Base-by-base conservation (phyloP, 2,113 vertebrate genomes). In the Manacus vitellinus region DNA sequence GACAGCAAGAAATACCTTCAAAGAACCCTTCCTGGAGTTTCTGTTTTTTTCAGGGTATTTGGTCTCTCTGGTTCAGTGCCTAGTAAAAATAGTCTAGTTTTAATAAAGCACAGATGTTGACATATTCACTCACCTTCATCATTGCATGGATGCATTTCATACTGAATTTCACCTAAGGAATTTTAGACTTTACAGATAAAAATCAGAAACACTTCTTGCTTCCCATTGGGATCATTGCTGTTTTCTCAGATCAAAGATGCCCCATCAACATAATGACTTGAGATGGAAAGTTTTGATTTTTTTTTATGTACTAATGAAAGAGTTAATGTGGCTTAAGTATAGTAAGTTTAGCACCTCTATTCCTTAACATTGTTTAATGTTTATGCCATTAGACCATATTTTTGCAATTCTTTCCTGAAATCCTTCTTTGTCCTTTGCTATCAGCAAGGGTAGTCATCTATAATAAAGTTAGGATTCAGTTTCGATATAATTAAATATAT, bases 131-230 rank as follows among this genome's bases (percentile, higher is more conserved):
- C 96, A 98, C 97, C 98, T 98, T 98, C 96, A 95, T 97, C 88
- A 82, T 91, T 96, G 97, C 97, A 95, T 97, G 98, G 97, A 97
- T 98, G 98, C 91, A 84, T 98, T 98, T 98, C 98, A 98, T 98
- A 98, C 98, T 97, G 95, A 98, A 98, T 98, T 98, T 98, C 98
- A 98, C 97, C 96, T 96, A 97, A 98, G 98, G 98, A 98, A 98
- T 98, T 98, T 98, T 94, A 97, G 96, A 97, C 98, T 98, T 98
- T 97, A 96, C 97, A 98, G 98, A 98, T 98, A 98, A 98, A 98
- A 98, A 98, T 98, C 98, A 98, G 97, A 98, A 98, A 27, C 98
- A 98, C 92, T 91, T 97, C 73, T 91, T 96, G 95, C 94, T 98
- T 98, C 98, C 97, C 98, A 97, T 97, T 97, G 98, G 97, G 97